Evolutionary conservation across 2,888 invertebrate species (phyloP).

Genomic region (Pomacea canaliculata): DNA sequence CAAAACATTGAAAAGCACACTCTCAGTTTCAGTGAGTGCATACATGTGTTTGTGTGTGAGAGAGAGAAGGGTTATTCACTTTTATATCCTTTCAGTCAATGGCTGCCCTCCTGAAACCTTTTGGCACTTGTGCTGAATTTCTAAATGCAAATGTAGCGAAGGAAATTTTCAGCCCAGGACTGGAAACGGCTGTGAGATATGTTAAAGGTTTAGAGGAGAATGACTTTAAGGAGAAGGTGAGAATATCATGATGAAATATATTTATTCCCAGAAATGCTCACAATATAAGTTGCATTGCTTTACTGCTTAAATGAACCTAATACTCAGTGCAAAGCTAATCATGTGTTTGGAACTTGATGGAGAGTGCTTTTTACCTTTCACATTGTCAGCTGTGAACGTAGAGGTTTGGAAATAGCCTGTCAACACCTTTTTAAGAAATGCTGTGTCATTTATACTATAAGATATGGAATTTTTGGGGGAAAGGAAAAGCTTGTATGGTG

Average conservation of each 20-base stretch:
- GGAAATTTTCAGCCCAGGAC: conserved; percentile 66
- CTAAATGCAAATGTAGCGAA: conserved; percentile 64
- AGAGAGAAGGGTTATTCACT: not conserved
- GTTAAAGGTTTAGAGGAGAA: conserved; percentile 69
- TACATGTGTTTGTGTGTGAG: not conserved
- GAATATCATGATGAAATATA: conserved; percentile 1
- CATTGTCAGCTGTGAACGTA: no score
- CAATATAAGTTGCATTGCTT: not conserved
- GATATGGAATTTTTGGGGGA: no score
- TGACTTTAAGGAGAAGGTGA: conserved; percentile 71
- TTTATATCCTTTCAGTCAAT: conserved; percentile 60
- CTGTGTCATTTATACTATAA: no score
- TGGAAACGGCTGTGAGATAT: conserved; percentile 68
- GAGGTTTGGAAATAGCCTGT: no score
- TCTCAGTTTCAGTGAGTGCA: no score
- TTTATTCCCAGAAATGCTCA: not conserved
- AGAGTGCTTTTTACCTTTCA: no score
- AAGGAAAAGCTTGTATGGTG: no score
- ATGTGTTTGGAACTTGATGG: no score
- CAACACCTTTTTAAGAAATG: no score
- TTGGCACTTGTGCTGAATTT: conserved; percentile 70
- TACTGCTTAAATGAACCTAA: no score
- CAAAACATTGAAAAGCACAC: no score
- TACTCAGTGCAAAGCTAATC: no score
- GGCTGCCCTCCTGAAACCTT: conserved; percentile 69